Evolutionary conservation across 2,888 invertebrate genomes (phyloP), one percentile per base, ranked within the genome.

Genomic region (Tubulanus polymorphus): DNA sequence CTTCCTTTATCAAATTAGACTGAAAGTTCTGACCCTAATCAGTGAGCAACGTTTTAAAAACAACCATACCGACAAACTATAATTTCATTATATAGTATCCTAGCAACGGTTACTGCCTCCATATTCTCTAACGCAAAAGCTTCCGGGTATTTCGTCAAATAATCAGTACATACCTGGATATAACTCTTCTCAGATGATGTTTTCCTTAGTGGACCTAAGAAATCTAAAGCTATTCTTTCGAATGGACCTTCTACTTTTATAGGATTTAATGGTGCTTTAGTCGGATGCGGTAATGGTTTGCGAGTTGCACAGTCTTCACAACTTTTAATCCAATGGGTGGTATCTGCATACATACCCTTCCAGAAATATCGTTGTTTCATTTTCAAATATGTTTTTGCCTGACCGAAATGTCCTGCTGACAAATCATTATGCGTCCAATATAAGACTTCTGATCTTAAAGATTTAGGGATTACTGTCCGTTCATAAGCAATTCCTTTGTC

Each of bases 91-190:
- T 20, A 18, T 8, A 41, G 41, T 15, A 41, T 8, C 15, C 23
- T 41, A 20, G 41, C 52, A 26, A 66, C 55, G 1, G 50, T 53
- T 35, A 46, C 55, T 20, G 61, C 32, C 37, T 56, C 61, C n/a
- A 61, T 63, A 51, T 62, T 61, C 49, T 61, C 61, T 20, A 63
- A 49, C 18, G 65, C 65, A 47, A 67, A 54, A 29, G 64, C 63
- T 54, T 64, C 62, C 26, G 59, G 61, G 41, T 63, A 67, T 10
- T 53, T 30, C 8, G 61, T 61, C 8, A 56, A 46, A 15, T 47
- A 50, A 59, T 56, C 56, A 56, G 60, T 57, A 35, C 57, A 55
- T 18, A 55, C 59, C 12, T 57, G 41, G 10, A 63, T 32, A 30
- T 60, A 62, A 29, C n/a, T n/a, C n/a, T n/a, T n/a, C n/a, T n/a